These are phyloP conservation scores for Psylliodes chrysocephalus DNA, from an alignment of 2,888 invertebrate species.

Conservation along the genomic window DNA sequence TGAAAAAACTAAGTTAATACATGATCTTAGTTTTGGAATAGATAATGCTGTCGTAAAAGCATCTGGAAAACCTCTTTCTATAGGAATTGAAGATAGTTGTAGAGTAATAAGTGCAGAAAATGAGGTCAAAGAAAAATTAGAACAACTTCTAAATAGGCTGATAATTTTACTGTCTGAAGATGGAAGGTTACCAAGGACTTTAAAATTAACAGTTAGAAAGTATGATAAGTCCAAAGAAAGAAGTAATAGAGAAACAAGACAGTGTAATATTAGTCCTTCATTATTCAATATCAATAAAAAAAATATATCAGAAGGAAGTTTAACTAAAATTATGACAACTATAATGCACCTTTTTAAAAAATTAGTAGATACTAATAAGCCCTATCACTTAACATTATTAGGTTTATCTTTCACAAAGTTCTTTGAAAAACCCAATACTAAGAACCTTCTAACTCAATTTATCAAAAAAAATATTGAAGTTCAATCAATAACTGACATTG, in stretches of 20 bases:
- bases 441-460: constrained; percentile 74
- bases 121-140: constrained; percentile 79
- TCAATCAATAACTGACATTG: constrained; percentile 77
- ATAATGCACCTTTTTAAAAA: constrained; percentile 82
- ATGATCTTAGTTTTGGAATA: constrained; percentile 78
- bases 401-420: constrained; percentile 87
- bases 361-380: constrained; percentile 76
- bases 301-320: constrained; percentile 66
- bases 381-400: constrained; percentile 82
- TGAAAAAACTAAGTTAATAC: constrained; percentile 76
- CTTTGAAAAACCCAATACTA: constrained; percentile 75
- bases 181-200: constrained; percentile 79
- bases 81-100: constrained; percentile 84
- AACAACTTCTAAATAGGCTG: constrained; percentile 74
- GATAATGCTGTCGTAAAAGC: constrained; percentile 79
- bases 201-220: constrained; percentile 80
- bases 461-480: constrained; percentile 82
- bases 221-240: constrained; percentile 73
- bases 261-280: constrained; percentile 77
- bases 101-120: constrained; percentile 76
- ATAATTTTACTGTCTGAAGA: constrained; percentile 79
- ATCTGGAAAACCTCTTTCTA: constrained; percentile 81
- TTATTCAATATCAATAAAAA: constrained; percentile 65
- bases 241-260: constrained; percentile 79
- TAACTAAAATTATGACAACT: constrained; percentile 74